phyloP scores from a whole-genome alignment of 2,797 vertebrate species.

The Falco rusticolus region DNA sequence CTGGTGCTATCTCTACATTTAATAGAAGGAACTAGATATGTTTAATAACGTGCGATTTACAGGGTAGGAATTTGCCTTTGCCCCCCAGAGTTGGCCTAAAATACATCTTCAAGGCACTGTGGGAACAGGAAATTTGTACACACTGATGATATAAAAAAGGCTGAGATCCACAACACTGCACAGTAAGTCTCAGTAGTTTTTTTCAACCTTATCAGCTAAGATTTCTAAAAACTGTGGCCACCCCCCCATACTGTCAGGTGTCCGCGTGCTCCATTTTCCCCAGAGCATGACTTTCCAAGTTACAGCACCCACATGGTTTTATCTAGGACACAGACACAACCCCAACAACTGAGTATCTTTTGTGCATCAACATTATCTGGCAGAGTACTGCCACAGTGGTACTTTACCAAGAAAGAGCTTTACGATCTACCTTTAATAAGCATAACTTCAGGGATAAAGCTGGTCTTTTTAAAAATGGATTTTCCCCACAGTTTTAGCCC shows the following conservation, averaged over 20 bases:
- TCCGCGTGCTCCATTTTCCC: not conserved
- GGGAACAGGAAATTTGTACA: not conserved
- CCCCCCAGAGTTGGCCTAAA: not conserved
- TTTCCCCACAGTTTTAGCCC: not conserved
- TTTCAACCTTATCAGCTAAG: not conserved
- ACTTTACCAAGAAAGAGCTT: not conserved
- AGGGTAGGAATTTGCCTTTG: not conserved
- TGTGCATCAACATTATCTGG: not conserved
- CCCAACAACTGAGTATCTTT: not conserved
- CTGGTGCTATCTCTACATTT: not conserved
- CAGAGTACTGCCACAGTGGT: not conserved
- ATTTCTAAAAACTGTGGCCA: not conserved
- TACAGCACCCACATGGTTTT: not conserved
- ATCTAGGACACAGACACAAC: not conserved
- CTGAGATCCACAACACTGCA: not conserved
- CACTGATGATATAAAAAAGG: not conserved
- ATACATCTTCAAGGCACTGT: not conserved
- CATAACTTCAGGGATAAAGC: not conserved
- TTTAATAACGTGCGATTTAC: not conserved
- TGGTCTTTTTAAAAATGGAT: not conserved
- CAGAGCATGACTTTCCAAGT: not conserved
- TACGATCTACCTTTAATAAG: not conserved
- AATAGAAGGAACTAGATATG: not conserved
- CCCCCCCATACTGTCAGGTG: not conserved
- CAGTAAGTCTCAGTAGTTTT: not conserved